Conservation (phyloP, 2,888 invertebrate species). For the Tethea ocularis region DNA sequence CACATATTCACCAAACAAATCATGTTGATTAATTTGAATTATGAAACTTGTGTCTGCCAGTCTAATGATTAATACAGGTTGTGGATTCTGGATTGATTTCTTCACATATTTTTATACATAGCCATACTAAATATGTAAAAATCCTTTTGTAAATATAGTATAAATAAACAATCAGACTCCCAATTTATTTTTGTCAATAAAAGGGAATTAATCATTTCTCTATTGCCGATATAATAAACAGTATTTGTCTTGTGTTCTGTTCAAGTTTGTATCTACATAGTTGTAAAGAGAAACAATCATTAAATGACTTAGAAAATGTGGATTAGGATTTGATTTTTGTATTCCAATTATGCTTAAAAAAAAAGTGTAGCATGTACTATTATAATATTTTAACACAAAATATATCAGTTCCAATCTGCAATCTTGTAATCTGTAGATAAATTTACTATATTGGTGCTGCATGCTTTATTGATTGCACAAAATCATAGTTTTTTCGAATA, state of each 20-base stretch:
- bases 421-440: slow-evolving; percentile 26
- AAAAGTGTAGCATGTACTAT: not conserved
- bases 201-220: slow-evolving; percentile 22
- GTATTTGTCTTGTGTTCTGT: slow-evolving; percentile 40
- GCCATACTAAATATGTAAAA: slow-evolving; percentile 55
- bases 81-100: slow-evolving; percentile 38
- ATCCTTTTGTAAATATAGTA: slow-evolving; percentile 67
- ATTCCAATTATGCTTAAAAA: not conserved
- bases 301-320: slow-evolving; percentile 7
- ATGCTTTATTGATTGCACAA: slow-evolving; percentile 49
- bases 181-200: slow-evolving; percentile 18
- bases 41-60: slow-evolving; percentile 51
- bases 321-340: slow-evolving; percentile 6
- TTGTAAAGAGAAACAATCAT: slow-evolving; percentile 32
- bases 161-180: slow-evolving; percentile 42
- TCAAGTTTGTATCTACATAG: slow-evolving; percentile 29
- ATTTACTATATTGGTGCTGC: slow-evolving; percentile 48
- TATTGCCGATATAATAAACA: slow-evolving; percentile 43
- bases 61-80: slow-evolving; percentile 35
- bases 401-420: slow-evolving; percentile 19
- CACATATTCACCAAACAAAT: slow-evolving; percentile 17
- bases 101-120: slow-evolving; percentile 57
- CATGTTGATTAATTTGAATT: slow-evolving; percentile 39
- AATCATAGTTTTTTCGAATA: slow-evolving; percentile 48
- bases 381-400: not conserved